Evolutionary conservation across 2,888 invertebrate genomes (phyloP).

Genomic region (Lepidonotus clava): DNA sequence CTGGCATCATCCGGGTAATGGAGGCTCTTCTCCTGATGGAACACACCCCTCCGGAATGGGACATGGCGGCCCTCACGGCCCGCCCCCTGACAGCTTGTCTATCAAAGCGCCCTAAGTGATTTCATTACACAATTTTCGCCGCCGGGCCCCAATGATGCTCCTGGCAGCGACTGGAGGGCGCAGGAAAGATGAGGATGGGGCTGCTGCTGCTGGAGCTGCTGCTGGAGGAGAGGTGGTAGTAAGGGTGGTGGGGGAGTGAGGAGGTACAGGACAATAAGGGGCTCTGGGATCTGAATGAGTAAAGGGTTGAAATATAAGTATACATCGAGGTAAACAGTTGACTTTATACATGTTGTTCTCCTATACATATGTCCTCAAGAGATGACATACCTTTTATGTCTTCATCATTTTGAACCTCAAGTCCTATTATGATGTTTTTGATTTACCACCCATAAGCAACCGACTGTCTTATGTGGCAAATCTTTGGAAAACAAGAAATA

Average conservation of each 20-base stretch:
- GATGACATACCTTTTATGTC: too few relatives aligned
- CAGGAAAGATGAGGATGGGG: not conserved
- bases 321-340: too few relatives aligned
- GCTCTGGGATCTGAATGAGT: not conserved
- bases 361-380: too few relatives aligned
- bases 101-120: slow-evolving; percentile 48
- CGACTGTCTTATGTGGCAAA: too few relatives aligned
- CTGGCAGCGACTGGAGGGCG: too few relatives aligned
- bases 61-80: not conserved
- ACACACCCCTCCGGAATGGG: not conserved
- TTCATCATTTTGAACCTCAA: too few relatives aligned
- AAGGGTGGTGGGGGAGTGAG: not conserved
- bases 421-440: too few relatives aligned
- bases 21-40: not conserved
- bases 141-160: not conserved
- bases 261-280: not conserved
- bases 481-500: too few relatives aligned
- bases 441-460: too few relatives aligned
- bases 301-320: too few relatives aligned
- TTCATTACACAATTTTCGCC: slow-evolving; percentile 44
- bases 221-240: not conserved
- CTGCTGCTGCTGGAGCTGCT: not conserved
- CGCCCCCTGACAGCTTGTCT: slow-evolving; percentile 44
- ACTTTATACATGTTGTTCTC: too few relatives aligned
- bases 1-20: not conserved